These are phyloP conservation scores for Antechinus stuartii DNA, from an alignment of 2,113 vertebrate species.

Conservation along the genomic window DNA sequence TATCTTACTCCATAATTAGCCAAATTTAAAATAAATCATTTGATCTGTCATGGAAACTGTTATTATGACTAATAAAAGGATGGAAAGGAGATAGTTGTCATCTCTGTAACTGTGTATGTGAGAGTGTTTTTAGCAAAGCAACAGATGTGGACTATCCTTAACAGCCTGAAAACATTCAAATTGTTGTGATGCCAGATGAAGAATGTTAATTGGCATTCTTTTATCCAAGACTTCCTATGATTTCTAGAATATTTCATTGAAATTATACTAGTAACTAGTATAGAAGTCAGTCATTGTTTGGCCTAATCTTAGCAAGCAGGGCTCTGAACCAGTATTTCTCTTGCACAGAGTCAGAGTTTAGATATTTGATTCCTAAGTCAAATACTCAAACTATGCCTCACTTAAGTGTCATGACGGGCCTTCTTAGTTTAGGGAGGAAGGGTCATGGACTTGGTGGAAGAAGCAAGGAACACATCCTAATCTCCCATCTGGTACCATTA, in stretches of 20 bases:
- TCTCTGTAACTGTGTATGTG: background rate
- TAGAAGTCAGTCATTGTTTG: background rate
- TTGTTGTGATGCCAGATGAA: slow-evolving; percentile 44
- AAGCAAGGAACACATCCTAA: background rate
- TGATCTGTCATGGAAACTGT: slow-evolving; percentile 17
- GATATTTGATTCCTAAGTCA: background rate
- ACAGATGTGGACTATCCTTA: slow-evolving; percentile 53
- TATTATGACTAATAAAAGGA: slow-evolving; percentile 70
- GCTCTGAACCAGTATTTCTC: background rate
- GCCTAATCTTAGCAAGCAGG: background rate
- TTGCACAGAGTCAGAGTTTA: background rate
- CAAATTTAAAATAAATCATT: slow-evolving; percentile 20
- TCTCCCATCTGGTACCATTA: background rate
- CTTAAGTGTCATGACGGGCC: background rate
- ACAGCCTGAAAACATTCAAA: slow-evolving; percentile 31
- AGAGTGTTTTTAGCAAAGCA: slow-evolving; percentile 33
- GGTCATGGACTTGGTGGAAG: background rate
- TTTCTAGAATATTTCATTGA: slow-evolving; percentile 38
- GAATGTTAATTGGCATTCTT: slow-evolving; percentile 77
- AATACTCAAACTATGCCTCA: background rate
- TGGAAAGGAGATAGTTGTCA: slow-evolving; percentile 38
- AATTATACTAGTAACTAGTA: background rate
- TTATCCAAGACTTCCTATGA: slow-evolving; percentile 40
- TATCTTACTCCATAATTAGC: slow-evolving; percentile 65
- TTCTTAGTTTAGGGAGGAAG: background rate